Base-by-base conservation (phyloP, 2,888 invertebrate genomes). In the Himalopsyche japonica region DNA sequence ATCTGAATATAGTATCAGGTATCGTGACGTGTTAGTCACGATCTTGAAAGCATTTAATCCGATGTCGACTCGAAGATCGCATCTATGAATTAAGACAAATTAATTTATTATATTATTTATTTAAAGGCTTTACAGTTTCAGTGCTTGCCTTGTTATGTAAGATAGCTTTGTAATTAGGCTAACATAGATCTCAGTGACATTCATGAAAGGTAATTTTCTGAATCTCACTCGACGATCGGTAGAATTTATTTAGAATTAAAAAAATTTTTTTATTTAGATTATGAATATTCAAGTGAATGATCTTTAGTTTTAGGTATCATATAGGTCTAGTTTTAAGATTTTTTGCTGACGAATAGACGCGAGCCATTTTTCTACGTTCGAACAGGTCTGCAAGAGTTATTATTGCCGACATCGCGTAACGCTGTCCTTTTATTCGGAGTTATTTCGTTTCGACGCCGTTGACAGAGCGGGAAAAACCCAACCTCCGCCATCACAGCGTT, bases 191-290 rank as follows among this genome's bases (percentile, higher is more conserved):
- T 91, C 92, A 91, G 89, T 91, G 90, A 76, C 90, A 91, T 92
- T 92, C 92, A 90, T 88, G 92, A 92, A 92, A 92, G 92, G 92
- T 92, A 92, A 92, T 92, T 92, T 92, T 92, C 92, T 89, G 84
- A 84, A 83, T 80, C 81, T 76, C 86, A 80, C 34, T 49, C 57
- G 84, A 78, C 79, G 83, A 84, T 70, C 79, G 34, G 43, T 81
- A 84, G 48, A 80, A 84, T 70, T 80, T 76, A 47, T 43, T 32
- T 32, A 43, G n/a, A 47, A 77, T 15, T 76, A 7, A 49, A 83
- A 76, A 78, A 27, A 43, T 80, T 76, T 79, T 70, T 70, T 83
- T 70, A 83, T 24, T 20, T 70, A 70, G 70, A 5, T 70, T 43
- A 34, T 34, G 27, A 77, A 76, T 64, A 48, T 79, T 79, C 84